Conservation (phyloP, 2,797 vertebrate genomes). For the Poecilia gillii region DNA sequence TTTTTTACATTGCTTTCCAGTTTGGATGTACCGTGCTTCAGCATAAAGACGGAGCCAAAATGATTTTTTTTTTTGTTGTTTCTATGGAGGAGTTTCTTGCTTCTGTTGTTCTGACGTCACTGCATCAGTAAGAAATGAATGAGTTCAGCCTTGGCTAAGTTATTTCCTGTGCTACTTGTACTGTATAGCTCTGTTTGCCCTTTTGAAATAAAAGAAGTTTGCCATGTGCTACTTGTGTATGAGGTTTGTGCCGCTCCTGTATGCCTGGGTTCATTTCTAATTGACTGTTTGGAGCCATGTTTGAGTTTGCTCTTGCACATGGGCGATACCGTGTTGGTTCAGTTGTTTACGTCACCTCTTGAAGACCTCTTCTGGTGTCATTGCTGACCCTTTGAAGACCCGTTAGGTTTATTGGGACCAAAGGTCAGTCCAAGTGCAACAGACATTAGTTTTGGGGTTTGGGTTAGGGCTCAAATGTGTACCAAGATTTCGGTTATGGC, state of each 20-base stretch:
- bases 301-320: constrained; percentile 28
- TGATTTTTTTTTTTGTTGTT: constrained; percentile 64
- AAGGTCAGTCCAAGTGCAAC: not conserved
- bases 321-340: constrained; percentile 31
- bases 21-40: constrained; percentile 78
- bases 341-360: constrained; percentile 4
- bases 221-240: constrained; percentile 67
- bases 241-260: constrained; percentile 40
- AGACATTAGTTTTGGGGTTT: not conserved
- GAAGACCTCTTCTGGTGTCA: not conserved
- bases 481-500: not conserved
- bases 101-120: constrained; percentile 75
- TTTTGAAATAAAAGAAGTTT: constrained; percentile 82
- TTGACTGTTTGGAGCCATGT: constrained; percentile 45
- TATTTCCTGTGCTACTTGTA: constrained; percentile 81
- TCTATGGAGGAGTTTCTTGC: constrained; percentile 64
- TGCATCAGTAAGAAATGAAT: constrained; percentile 74
- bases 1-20: constrained; percentile 79
- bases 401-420: not conserved
- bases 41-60: constrained; percentile 70
- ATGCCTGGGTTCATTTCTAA: constrained; percentile 36
- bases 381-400: not conserved
- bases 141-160: constrained; percentile 76
- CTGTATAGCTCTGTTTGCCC: constrained; percentile 80
- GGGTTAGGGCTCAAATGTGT: not conserved